These are phyloP conservation scores for Leiothrix lutea DNA, from an alignment of 2,113 vertebrate species.

Conservation along the genomic window DNA sequence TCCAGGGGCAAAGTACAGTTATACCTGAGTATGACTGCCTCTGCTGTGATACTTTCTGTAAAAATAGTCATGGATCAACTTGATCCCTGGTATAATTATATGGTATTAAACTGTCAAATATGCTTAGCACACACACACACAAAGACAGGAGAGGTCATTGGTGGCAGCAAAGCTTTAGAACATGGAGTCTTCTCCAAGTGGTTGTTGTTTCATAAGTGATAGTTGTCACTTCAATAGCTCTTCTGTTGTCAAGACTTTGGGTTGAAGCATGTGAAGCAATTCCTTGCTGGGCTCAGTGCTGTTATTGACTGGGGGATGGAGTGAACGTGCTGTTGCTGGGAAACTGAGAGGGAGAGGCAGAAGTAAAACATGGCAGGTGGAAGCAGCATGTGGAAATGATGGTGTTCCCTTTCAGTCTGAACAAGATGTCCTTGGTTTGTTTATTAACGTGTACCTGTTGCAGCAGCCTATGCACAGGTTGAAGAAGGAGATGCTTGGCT, in stretches of 20 bases:
- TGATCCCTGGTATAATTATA: background rate
- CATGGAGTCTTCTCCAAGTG: background rate
- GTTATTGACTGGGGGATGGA: constrained; percentile 27
- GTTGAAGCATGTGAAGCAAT: constrained; percentile 21
- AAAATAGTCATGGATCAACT: background rate
- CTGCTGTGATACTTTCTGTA: background rate
- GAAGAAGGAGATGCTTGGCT: background rate
- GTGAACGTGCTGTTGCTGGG: constrained; percentile 63
- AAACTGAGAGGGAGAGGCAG: constrained; percentile 55
- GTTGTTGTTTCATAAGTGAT: background rate
- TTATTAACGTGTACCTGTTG: background rate
- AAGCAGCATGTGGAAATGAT: background rate
- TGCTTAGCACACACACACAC: background rate
- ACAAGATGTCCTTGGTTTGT: background rate
- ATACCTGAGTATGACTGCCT: background rate
- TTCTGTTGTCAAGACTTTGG: background rate
- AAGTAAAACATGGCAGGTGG: background rate
- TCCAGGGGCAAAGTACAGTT: background rate
- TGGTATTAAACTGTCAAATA: background rate
- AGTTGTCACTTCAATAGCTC: background rate
- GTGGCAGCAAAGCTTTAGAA: background rate
- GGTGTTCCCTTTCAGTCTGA: background rate
- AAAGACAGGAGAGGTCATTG: background rate
- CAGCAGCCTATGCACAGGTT: background rate
- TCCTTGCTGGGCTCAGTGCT: constrained; percentile 16